Evolutionary conservation across 2,888 invertebrate genomes (phyloP).

Genomic region (Acanthosepion esculentum): DNA sequence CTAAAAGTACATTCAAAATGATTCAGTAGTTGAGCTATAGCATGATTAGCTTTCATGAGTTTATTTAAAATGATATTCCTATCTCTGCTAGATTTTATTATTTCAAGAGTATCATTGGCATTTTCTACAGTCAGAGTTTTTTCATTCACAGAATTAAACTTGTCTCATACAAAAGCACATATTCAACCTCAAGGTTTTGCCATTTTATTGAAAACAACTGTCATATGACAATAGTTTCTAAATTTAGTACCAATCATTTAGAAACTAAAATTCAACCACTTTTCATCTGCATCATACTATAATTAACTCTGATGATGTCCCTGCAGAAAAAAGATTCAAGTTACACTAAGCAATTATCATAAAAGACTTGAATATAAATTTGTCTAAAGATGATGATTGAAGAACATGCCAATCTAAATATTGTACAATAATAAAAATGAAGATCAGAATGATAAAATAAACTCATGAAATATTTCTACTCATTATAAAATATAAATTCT

Average conservation of each 20-base stretch:
- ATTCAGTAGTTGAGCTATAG: background rate
- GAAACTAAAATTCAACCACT: background rate
- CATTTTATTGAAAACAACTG: background rate
- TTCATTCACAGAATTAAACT: no score
- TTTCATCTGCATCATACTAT: background rate
- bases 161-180: background rate
- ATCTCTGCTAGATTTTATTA: background rate
- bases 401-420: background rate
- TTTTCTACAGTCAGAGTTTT: background rate
- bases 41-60: background rate
- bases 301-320: background rate
- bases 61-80: no score
- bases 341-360: background rate
- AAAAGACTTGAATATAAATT: background rate
- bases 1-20: background rate
- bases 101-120: background rate
- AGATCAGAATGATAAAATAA: background rate
- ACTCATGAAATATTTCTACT: background rate
- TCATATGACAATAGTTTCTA: background rate
- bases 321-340: background rate
- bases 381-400: background rate
- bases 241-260: background rate
- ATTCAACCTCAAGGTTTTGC: no score
- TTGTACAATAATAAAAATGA: background rate
- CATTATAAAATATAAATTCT: background rate